These are phyloP conservation scores for Scylla paramamosain DNA, from an alignment of 1,140 invertebrate species.

Conservation along the genomic window DNA sequence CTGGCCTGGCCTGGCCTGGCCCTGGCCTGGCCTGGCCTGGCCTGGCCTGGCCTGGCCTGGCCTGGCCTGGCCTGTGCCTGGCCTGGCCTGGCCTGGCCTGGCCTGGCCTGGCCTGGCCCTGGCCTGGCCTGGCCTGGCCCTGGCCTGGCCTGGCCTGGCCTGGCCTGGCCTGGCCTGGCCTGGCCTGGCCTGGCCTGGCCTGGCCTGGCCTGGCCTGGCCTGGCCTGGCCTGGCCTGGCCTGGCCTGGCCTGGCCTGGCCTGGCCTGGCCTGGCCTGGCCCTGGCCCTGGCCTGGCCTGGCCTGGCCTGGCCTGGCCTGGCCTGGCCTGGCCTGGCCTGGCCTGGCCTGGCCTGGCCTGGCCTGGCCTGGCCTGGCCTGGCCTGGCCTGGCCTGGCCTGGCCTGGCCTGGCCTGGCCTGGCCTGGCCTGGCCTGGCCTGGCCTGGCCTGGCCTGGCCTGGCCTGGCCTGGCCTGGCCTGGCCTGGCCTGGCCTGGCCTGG, in stretches of 20 bases:
- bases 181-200: slow-evolving; percentile 58
- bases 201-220: slow-evolving; percentile 55
- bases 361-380: slow-evolving; percentile 51
- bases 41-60: slow-evolving; percentile 58
- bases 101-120: slow-evolving; percentile 46
- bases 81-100: neutral
- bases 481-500: neutral
- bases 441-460: slow-evolving; percentile 58
- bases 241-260: slow-evolving; percentile 56
- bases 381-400: slow-evolving; percentile 46
- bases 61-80: slow-evolving; percentile 63
- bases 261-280: slow-evolving; percentile 42
- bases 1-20: slow-evolving; percentile 59
- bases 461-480: slow-evolving; percentile 50
- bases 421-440: slow-evolving; percentile 30
- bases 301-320: slow-evolving; percentile 77
- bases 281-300: slow-evolving; percentile 46
- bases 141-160: neutral
- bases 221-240: slow-evolving; percentile 54
- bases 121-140: slow-evolving; percentile 47
- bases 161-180: slow-evolving; percentile 46
- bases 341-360: slow-evolving; percentile 66
- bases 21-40: slow-evolving; percentile 66
- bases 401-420: slow-evolving; percentile 26
- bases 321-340: neutral